These are phyloP conservation scores for Laspeyria flexula DNA, from an alignment of 2,888 invertebrate species.

Conservation along the genomic window DNA sequence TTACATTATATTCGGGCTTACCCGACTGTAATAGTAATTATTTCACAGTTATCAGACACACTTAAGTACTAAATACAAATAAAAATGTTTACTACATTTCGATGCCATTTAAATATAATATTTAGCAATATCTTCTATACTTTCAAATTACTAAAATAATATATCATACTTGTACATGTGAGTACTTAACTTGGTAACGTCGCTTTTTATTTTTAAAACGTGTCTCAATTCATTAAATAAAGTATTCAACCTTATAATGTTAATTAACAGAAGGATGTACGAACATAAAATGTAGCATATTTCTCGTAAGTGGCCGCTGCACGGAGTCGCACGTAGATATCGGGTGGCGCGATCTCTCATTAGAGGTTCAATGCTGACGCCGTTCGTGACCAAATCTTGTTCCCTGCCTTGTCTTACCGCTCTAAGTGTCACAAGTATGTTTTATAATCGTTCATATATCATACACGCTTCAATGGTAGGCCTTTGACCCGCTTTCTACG, in stretches of 20 bases:
- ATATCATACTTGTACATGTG: too few species aligned
- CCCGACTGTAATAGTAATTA: too few species aligned
- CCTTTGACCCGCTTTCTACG: constrained; percentile 44
- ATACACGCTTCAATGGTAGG: constrained; percentile 38
- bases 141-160: too few species aligned
- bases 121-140: too few species aligned
- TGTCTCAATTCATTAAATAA: neutral
- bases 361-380: constrained; percentile 55
- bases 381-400: constrained; percentile 64
- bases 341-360: constrained; percentile 74
- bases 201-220: too few species aligned
- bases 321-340: constrained; percentile 44
- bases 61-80: too few species aligned
- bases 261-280: constrained; percentile 8
- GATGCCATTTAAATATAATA: too few species aligned
- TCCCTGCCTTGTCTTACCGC: constrained; percentile 31
- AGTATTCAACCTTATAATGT: neutral
- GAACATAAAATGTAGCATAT: constrained; percentile 32
- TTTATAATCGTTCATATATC: constrained; percentile 44
- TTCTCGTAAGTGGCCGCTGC: constrained; percentile 19
- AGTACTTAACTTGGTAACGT: too few species aligned
- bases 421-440: constrained; percentile 32
- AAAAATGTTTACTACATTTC: too few species aligned
- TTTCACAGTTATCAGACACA: too few species aligned
- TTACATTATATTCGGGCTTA: too few species aligned